A percentile compares a stretch with the other conserved stretches of the same genome.
Evolutionary conservation across 2,797 vertebrate genomes (phyloP).

Genomic region (Hemitrygon akajei): DNA sequence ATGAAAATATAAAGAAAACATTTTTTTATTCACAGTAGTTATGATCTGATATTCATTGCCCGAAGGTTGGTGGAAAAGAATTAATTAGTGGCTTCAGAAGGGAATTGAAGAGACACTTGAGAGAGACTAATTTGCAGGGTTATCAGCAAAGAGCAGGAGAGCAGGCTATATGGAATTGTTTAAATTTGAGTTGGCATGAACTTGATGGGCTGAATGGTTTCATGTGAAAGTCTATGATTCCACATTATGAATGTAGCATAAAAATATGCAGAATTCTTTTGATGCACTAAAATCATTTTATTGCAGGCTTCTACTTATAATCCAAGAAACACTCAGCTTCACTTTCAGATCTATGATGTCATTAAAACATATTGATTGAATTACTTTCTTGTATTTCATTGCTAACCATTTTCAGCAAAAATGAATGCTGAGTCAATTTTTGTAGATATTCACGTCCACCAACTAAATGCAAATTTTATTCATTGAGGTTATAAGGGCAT

Average conservation of each 20-base stretch:
- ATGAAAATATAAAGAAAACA: too few relatives aligned
- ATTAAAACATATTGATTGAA: conserved; percentile 3
- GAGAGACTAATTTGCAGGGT: too few relatives aligned
- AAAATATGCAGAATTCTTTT: not conserved
- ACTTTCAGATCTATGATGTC: not conserved
- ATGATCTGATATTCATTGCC: too few relatives aligned
- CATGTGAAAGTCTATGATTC: not conserved
- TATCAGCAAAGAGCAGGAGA: too few relatives aligned
- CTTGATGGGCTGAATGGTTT: too few relatives aligned
- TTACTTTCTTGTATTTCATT: not conserved
- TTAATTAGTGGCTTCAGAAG: too few relatives aligned
- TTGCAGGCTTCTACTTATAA: not conserved
- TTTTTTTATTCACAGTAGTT: too few relatives aligned
- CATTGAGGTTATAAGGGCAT: conserved; percentile 22
- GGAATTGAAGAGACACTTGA: too few relatives aligned
- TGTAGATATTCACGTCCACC: conserved; percentile 29
- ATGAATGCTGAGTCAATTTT: conserved; percentile 28
- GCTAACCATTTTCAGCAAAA: conserved; percentile 19
- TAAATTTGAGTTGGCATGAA: too few relatives aligned
- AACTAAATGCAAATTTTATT: conserved; percentile 32
- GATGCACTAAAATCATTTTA: not conserved
- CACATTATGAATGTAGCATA: not conserved
- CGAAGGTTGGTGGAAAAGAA: too few relatives aligned
- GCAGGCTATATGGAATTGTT: too few relatives aligned
- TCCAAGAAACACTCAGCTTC: not conserved